Evolutionary conservation across 1,140 invertebrate genomes (phyloP), one percentile per base, ranked within the genome.

Genomic region (Macrostomum lignano): DNA sequence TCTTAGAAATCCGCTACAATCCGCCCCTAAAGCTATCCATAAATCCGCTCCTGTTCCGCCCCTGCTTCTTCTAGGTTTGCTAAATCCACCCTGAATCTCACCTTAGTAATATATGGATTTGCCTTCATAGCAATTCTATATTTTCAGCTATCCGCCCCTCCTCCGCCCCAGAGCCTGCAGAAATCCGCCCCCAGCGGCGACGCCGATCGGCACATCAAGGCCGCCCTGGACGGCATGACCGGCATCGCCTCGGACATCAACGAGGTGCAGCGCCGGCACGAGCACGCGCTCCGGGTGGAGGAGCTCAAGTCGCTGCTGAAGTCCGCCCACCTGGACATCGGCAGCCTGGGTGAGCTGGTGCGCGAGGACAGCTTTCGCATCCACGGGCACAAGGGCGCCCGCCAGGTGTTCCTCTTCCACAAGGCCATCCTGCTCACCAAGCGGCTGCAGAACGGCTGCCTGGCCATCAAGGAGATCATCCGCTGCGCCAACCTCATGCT

Each of bases 401-500:
- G 77, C 14, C 74, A 78, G 44, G 73, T 76, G 30, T 86, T 91
- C 55, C 69, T 93, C 25, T 91, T 93, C 54, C 79, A 86, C 47
- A 75, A 76, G 48, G 82, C 84, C 66, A 59, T 93, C 25, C 68
- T 93, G 15, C 70, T 93, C 33, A 76, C 78, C 15, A 93, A 93
- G 55, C 77, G 75, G 48, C 76, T 77, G 48, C 76, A 81, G 46
- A 79, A 81, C 46, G 74, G 73, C 1, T 70, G 73, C 41, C 63
- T 91, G 13, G 71, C 72, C 20, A 81, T 77, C 55, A 82, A 84
- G 58, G 67, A n/a, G n/a, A n/a, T n/a, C n/a, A 5, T 58, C 21
- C 60, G 88, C 79, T 86, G 79, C 62, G 82, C 79, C 37, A 86
- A 86, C 60, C 63, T 93, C 56, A 93, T 91, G 77, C 56, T 93